Evolutionary conservation across 2,113 vertebrate genomes (phyloP).

Genomic region (Alectura lathami): DNA sequence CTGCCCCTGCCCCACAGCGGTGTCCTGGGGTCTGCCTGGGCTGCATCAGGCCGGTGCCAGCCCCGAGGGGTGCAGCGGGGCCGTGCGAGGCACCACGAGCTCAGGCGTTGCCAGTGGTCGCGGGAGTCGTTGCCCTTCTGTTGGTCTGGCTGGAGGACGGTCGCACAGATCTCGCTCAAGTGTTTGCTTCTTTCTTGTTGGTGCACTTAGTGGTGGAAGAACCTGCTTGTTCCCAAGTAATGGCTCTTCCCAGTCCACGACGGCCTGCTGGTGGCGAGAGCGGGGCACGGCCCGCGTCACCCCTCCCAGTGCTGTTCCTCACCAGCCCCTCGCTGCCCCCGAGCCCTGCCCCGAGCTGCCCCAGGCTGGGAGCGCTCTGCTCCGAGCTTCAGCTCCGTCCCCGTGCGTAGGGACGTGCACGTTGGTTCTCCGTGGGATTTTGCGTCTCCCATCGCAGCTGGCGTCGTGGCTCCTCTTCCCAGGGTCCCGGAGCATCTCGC

Average conservation of each 20-base stretch:
- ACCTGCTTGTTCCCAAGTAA: background rate
- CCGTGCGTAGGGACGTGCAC: background rate
- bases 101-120: background rate
- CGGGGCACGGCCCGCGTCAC: no score
- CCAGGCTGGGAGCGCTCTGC: rapidly evolving
- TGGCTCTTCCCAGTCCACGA: background rate
- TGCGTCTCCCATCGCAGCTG: background rate
- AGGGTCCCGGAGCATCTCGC: rapidly evolving
- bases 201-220: rapidly evolving
- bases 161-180: background rate
- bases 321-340: no score
- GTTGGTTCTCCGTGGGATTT: rapidly evolving
- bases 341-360: no score
- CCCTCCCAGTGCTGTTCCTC: no score
- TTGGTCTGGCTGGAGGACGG: background rate
- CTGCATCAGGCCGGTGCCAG: background rate
- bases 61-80: background rate
- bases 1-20: background rate
- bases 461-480: background rate
- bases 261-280: background rate
- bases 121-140: background rate
- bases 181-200: background rate
- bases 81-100: background rate
- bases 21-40: background rate
- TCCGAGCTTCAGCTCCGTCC: rapidly evolving